Evolutionary conservation across 2,888 invertebrate genomes (phyloP), one percentile per base, ranked within the genome.

Genomic region (Silvanus unidentatus): DNA sequence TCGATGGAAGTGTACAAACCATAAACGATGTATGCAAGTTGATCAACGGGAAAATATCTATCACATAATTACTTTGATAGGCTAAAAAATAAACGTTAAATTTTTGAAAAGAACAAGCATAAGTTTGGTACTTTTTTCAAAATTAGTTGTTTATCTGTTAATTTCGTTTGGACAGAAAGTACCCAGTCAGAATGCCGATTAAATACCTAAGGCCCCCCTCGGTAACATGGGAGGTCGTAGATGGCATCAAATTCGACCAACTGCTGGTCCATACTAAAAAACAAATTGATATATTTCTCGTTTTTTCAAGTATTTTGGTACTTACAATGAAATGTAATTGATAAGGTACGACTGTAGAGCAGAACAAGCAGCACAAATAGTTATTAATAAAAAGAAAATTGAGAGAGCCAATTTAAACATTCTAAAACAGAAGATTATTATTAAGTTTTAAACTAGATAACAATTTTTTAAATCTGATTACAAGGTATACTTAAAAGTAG

Each of bases 171-270:
- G 16, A n/a, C n/a, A 73, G 50, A 40, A 74, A 50, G 59, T 75
- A 77, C 2, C 73, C 78, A 1, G 76, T 71, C 1, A 67, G 61
- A 5, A 73, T 62, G 6, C 77, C 77, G 43, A 76, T 50, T 6
- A 75, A 63, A 48, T n/a, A n/a, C n/a, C n/a, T 77, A 77, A 0
- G 77, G 76, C 15, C 76, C 68, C 15, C 75, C 67, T 38, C 77
- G 63, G 1, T 75, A 69, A 65, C 75, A 77, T 1, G 77, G 77
- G 37, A 74, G 70, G 10, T 76, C 75, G 51, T 76, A 75, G 34
- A 80, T 60, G 1, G 65, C 53, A 45, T 71, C 63, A 39, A 73
- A 50, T 53, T 67, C 62, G 13, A 55, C 53, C 29, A 66, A 65
- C 49, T 70, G 69, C 42, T 69, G 65, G 49, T 75, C 73, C 59